A percentile compares a stretch with the other conserved stretches of the same genome.
phyloP scores from a whole-genome alignment of 2,797 vertebrate genomes.

The Siniperca undulata region DNA sequence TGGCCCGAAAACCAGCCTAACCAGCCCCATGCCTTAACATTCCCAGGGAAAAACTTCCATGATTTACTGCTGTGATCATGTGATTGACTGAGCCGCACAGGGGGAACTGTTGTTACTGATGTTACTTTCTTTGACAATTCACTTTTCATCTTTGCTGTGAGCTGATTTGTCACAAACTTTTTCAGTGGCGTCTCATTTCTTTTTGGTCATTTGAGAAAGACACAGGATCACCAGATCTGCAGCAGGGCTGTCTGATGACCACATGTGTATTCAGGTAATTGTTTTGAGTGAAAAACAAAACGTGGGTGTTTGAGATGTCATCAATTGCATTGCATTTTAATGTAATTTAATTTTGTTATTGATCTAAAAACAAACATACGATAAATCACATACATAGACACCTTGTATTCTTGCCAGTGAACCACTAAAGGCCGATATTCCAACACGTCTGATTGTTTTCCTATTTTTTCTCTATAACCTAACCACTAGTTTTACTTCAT shows the following conservation, averaged over 20 bases:
- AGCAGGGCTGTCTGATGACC: neutral
- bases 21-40: conserved; percentile 63
- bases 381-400: neutral
- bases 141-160: conserved; percentile 26
- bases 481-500: neutral
- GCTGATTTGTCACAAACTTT: conserved; percentile 33
- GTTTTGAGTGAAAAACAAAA: neutral
- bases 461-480: neutral
- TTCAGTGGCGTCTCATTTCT: neutral
- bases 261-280: neutral
- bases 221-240: neutral
- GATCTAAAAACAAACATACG: neutral
- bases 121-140: conserved; percentile 45
- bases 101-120: conserved; percentile 32
- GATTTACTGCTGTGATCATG: conserved; percentile 69
- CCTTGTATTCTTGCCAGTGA: neutral
- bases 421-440: neutral
- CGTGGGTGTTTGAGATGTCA: neutral
- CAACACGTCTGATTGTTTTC: neutral
- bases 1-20: conserved; percentile 76
- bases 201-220: conserved; percentile 2
- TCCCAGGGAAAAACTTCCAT: conserved; percentile 66
- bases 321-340: neutral
- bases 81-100: conserved; percentile 51
- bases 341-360: neutral